A percentile compares a stretch with the other conserved stretches of the same genome.
Conservation (phyloP, 2,888 invertebrate species). For the Pyralis farinalis region DNA sequence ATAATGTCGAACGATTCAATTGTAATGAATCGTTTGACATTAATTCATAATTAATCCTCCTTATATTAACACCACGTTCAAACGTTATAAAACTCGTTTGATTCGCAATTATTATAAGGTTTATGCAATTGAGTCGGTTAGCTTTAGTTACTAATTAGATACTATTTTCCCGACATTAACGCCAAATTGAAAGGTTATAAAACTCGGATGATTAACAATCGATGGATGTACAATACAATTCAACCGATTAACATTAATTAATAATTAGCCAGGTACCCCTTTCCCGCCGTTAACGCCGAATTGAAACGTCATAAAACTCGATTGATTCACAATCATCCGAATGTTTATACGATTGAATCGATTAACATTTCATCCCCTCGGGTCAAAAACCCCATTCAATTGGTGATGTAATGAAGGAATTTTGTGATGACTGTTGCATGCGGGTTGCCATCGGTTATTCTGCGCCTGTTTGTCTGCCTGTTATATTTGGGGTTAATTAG, state of each 20-base stretch:
- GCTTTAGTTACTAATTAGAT: too few relatives aligned
- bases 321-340: slow-evolving; percentile 5
- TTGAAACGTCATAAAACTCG: neutral
- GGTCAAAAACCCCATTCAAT: slow-evolving; percentile 64
- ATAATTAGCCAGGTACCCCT: neutral
- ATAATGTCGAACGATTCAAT: too few relatives aligned
- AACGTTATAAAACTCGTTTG: too few relatives aligned
- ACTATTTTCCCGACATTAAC: neutral
- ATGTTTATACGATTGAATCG: slow-evolving; percentile 46
- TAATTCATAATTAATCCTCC: too few relatives aligned
- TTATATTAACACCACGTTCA: too few relatives aligned
- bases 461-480: neutral
- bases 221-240: slow-evolving; percentile 37
- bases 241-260: slow-evolving; percentile 48
- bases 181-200: neutral
- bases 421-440: slow-evolving; percentile 41
- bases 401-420: slow-evolving; percentile 53
- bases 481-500: slow-evolving; percentile 7
- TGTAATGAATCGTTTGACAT: too few relatives aligned
- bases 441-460: slow-evolving; percentile 44
- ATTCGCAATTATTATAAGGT: too few relatives aligned
- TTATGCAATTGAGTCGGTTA: too few relatives aligned
- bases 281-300: neutral
- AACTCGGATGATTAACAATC: neutral
- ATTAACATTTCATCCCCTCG: slow-evolving; percentile 55